phyloP scores from a whole-genome alignment of 2,888 invertebrate genomes.

The Poecilus cupreus region DNA sequence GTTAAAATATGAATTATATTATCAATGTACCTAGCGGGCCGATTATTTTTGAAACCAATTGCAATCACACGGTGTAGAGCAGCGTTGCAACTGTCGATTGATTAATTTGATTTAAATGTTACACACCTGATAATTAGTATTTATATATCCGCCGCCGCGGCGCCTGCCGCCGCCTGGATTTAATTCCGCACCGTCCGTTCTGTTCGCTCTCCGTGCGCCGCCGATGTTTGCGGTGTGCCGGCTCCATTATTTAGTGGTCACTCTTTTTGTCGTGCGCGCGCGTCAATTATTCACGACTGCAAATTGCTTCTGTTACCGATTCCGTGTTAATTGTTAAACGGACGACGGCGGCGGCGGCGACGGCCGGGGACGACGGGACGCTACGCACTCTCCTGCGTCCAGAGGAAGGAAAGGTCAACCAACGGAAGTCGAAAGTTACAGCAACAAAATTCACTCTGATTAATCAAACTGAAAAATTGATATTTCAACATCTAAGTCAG shows the following conservation, averaged over 20 bases:
- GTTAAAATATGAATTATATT: too few species aligned
- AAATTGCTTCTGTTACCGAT: slow-evolving; percentile 58
- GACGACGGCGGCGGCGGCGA: neutral
- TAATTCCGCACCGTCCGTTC: neutral
- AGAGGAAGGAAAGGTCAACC: too few species aligned
- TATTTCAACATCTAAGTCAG: too few species aligned
- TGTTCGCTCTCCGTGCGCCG: too few species aligned
- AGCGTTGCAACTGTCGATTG: neutral
- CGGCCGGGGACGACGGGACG: neutral
- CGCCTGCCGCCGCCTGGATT: neutral
- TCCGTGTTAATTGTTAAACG: slow-evolving; percentile 46
- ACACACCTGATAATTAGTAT: slow-evolving; percentile 47
- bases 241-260: slow-evolving; percentile 50
- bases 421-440: too few species aligned
- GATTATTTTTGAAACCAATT: neutral
- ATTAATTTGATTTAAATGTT: slow-evolving; percentile 37
- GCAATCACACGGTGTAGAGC: neutral
- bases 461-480: too few species aligned
- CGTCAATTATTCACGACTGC: slow-evolving; percentile 51
- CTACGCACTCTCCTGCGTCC: neutral
- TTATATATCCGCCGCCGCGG: neutral
- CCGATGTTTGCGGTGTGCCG: slow-evolving; percentile 22
- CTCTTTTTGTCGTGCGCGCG: slow-evolving; percentile 45
- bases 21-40: neutral
- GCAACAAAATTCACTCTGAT: too few species aligned